Percentiles rank a stretch among this genome's conserved stretches.
Evolutionary conservation across 2,888 invertebrate species (phyloP).

Genomic region (Drosophila percnosoma): DNA sequence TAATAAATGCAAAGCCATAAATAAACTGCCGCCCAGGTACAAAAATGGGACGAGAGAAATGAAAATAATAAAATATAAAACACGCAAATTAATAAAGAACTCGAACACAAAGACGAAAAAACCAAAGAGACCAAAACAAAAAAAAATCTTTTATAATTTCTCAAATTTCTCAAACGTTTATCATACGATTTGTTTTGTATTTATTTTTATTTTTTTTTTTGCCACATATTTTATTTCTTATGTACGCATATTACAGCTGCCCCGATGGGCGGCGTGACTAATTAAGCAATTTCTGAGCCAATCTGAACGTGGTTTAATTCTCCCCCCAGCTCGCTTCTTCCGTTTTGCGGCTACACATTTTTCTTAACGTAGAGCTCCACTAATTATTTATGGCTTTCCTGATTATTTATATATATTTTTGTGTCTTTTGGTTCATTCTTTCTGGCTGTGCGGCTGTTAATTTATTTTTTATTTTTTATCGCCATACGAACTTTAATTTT

Average conservation of each 20-base stretch:
- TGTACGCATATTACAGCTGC: conserved; percentile 67
- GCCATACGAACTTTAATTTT: conserved; percentile 55
- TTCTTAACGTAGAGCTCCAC: conserved; percentile 45
- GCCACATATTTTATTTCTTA: conserved; percentile 75
- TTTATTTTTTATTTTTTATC: conserved; percentile 55
- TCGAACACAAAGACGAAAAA: conserved; percentile 37
- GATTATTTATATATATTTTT: conserved; percentile 53
- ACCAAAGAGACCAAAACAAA: conserved; percentile 32
- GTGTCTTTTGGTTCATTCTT: conserved; percentile 4
- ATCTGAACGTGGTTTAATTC: conserved; percentile 44
- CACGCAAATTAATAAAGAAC: conserved; percentile 1
- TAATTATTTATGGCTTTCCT: conserved; percentile 76
- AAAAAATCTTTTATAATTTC: conserved; percentile 63
- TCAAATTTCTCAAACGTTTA: conserved; percentile 72
- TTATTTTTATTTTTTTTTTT: conserved; percentile 35
- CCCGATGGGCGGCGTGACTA: conserved; percentile 65
- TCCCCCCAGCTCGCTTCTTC: conserved; percentile 1
- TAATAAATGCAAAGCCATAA: conserved; percentile 78
- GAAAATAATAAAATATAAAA: conserved; percentile 9
- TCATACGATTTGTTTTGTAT: conserved; percentile 51
- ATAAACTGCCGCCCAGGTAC: conserved; percentile 71
- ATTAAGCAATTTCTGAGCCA: conserved; percentile 79
- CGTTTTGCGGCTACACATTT: conserved; percentile 23
- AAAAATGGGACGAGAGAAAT: conserved; percentile 41
- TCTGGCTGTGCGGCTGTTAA: conserved; percentile 29